phyloP scores from a whole-genome alignment of 2,113 vertebrate genomes.

The Puntigrus tetrazona region DNA sequence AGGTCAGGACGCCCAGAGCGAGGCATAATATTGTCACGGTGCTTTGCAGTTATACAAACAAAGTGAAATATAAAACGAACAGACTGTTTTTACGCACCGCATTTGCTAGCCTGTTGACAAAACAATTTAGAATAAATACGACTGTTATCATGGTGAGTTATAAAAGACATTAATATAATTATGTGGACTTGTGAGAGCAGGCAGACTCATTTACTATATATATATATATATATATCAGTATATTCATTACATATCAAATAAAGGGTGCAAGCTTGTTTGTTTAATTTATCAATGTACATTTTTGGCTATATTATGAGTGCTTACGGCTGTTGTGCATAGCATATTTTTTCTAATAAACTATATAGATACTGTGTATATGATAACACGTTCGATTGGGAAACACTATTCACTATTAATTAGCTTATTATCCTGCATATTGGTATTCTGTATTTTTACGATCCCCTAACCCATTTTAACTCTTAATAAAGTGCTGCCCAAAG shows the following conservation, averaged over 20 bases:
- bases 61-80: not conserved
- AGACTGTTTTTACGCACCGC: not conserved
- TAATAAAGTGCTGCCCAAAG: too few species aligned
- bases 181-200: not conserved
- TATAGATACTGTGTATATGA: too few species aligned
- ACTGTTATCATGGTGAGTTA: not conserved
- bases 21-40: conserved; percentile 6
- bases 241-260: not conserved
- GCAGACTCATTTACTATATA: not conserved
- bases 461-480: too few species aligned
- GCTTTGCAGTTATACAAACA: conserved; percentile 11
- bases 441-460: too few species aligned
- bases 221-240: not conserved
- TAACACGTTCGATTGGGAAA: too few species aligned
- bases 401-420: too few species aligned
- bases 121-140: not conserved
- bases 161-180: not conserved
- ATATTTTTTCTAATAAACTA: too few species aligned
- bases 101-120: not conserved
- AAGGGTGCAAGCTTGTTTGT: not conserved
- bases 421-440: too few species aligned
- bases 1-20: conserved; percentile 5
- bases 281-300: not conserved
- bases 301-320: not conserved
- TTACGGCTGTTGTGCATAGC: not conserved